These are phyloP conservation scores for Trissolcus brochymenae DNA, from an alignment of 2,888 invertebrate genomes.

Conservation along the genomic window DNA sequence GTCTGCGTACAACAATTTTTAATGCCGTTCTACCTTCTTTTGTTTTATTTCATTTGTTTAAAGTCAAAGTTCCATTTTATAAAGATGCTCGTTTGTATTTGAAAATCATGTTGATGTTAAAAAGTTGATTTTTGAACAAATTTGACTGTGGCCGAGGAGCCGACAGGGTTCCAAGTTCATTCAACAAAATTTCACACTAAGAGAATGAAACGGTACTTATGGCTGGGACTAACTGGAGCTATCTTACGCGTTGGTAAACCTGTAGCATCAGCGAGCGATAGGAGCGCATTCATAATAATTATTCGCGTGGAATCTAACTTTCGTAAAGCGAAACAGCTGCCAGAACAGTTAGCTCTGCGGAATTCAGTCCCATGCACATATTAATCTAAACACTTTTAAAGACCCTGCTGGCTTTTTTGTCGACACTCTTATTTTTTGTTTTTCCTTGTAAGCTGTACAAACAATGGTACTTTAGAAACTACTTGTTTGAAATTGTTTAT, in stretches of 20 bases:
- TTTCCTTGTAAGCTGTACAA: too few species aligned
- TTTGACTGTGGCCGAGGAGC: too few species aligned
- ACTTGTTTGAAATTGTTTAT: too few species aligned
- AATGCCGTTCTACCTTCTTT: background rate
- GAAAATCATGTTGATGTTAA: too few species aligned
- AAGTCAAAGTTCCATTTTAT: too few species aligned
- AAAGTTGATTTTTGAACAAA: too few species aligned
- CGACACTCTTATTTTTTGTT: too few species aligned
- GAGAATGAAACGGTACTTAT: conserved; percentile 57
- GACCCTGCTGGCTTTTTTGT: conserved; percentile 28
- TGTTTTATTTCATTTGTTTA: too few species aligned
- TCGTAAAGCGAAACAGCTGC: conserved; percentile 42
- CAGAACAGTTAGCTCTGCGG: conserved; percentile 50
- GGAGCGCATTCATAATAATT: conserved; percentile 62
- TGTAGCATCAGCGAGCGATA: conserved; percentile 55
- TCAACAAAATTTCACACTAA: conserved; percentile 2
- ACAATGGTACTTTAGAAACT: too few species aligned
- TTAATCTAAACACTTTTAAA: conserved; percentile 27
- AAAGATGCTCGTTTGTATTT: too few species aligned
- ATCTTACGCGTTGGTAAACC: conserved; percentile 56
- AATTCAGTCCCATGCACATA: conserved; percentile 21
- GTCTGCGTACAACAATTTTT: conserved; percentile 13
- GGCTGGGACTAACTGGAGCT: conserved; percentile 51
- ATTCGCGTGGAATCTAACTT: conserved; percentile 56
- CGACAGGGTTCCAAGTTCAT: too few species aligned